Percentiles rank a stretch among this genome's conserved stretches.
phyloP scores from a whole-genome alignment of 2,888 invertebrate genomes.

The Acrobasis consociella region DNA sequence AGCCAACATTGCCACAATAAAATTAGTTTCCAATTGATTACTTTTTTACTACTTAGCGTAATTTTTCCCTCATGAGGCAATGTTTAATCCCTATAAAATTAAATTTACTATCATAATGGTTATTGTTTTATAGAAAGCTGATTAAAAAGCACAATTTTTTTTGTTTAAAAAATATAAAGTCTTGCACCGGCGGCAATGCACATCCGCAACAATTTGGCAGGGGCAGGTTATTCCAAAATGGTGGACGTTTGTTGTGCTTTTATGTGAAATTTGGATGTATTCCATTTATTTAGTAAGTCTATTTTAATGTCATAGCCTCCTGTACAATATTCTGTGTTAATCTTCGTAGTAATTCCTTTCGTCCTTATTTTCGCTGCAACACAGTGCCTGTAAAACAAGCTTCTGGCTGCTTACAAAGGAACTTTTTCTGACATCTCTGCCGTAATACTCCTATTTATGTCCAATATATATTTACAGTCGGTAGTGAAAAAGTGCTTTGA shows the following conservation, averaged over 20 bases:
- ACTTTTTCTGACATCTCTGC: conserved; percentile 34
- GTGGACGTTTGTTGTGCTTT: conserved; percentile 83
- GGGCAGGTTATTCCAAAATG: conserved; percentile 77
- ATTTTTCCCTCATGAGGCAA: not conserved
- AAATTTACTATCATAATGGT: not conserved
- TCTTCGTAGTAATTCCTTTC: not conserved
- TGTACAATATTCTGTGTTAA: not conserved
- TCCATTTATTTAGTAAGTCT: conserved; percentile 17
- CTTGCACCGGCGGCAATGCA: conserved; percentile 31
- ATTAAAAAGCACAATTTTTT: not conserved
- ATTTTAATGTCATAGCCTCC: conserved; percentile 25
- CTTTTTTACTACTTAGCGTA: conserved; percentile 27
- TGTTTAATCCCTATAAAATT: not conserved
- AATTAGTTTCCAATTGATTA: conserved; percentile 31
- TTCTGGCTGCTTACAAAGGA: conserved; percentile 55
- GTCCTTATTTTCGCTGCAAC: not conserved
- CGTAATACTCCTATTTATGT: conserved; percentile 13
- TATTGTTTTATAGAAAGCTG: not conserved
- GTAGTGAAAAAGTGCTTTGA: not conserved
- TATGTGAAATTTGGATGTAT: conserved; percentile 58
- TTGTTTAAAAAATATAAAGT: conserved; percentile 26
- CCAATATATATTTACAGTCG: not conserved
- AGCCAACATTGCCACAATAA: conserved; percentile 45
- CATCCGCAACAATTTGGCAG: conserved; percentile 59
- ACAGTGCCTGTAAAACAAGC: not conserved